Conservation (phyloP, 1,140 invertebrate species). For the Heliconius eleuchia region DNA sequence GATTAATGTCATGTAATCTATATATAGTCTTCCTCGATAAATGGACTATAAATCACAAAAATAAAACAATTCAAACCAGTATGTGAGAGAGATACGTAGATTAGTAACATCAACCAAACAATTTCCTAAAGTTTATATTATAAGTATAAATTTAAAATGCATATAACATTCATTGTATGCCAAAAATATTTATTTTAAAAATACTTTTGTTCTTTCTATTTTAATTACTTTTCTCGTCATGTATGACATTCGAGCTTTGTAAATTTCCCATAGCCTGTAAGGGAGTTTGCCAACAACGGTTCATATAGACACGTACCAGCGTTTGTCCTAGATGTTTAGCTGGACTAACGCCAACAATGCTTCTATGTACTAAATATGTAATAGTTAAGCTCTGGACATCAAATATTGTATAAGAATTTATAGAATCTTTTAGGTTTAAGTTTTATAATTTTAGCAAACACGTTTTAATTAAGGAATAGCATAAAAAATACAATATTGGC, state of each 20-base stretch:
- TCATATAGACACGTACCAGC: conserved; percentile 62
- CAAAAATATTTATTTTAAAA: neutral
- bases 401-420: neutral
- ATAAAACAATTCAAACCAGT: too few species aligned
- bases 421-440: neutral
- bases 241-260: conserved; percentile 17
- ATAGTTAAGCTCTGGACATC: neutral
- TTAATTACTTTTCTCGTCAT: neutral
- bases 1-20: too few species aligned
- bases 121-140: too few species aligned
- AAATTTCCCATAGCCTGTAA: conserved; percentile 66
- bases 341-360: conserved; percentile 67
- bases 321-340: conserved; percentile 65
- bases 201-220: neutral
- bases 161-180: neutral
- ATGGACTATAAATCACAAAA: too few species aligned
- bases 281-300: conserved; percentile 73
- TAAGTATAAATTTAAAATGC: neutral
- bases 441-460: neutral
- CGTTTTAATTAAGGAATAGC: neutral
- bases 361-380: conserved; percentile 18
- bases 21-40: too few species aligned
- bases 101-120: too few species aligned
- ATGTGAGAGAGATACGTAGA: too few species aligned
- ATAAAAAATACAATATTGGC: neutral